Evolutionary conservation across 1,140 invertebrate species (phyloP).

Genomic region (Drosophila asahinai): DNA sequence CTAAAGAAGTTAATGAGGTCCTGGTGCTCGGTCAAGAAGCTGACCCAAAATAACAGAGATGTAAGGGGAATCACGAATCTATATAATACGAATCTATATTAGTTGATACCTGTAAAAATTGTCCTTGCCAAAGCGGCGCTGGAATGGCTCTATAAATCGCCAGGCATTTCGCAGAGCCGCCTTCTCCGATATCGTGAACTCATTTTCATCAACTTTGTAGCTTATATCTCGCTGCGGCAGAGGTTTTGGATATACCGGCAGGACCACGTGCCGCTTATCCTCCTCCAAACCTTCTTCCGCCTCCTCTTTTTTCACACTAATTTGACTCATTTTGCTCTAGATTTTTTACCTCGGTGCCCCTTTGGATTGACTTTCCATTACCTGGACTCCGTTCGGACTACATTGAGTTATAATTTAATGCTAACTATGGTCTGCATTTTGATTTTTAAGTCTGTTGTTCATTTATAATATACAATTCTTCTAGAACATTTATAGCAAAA

Average conservation of each 20-base stretch:
- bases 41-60: neutral
- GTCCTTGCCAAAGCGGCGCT: slow-evolving; percentile 46
- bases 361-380: neutral
- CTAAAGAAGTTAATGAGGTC: slow-evolving; percentile 33
- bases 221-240: slow-evolving; percentile 22
- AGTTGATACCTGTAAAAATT: slow-evolving; percentile 37
- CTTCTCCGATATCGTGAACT: slow-evolving; percentile 37
- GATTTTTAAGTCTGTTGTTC: no score
- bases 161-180: slow-evolving; percentile 46
- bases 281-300: neutral
- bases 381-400: neutral
- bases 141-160: slow-evolving; percentile 48
- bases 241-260: slow-evolving; percentile 41
- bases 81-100: accelerated
- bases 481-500: no score
- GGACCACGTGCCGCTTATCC: neutral
- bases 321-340: slow-evolving; percentile 15
- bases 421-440: neutral
- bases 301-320: neutral
- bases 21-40: slow-evolving; percentile 35
- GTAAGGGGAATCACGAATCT: neutral
- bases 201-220: slow-evolving; percentile 30
- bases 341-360: no score
- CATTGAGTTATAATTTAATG: neutral
- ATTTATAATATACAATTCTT: no score